Conservation (phyloP, 2,888 invertebrate genomes). For the Coleophora flavipennella region DNA sequence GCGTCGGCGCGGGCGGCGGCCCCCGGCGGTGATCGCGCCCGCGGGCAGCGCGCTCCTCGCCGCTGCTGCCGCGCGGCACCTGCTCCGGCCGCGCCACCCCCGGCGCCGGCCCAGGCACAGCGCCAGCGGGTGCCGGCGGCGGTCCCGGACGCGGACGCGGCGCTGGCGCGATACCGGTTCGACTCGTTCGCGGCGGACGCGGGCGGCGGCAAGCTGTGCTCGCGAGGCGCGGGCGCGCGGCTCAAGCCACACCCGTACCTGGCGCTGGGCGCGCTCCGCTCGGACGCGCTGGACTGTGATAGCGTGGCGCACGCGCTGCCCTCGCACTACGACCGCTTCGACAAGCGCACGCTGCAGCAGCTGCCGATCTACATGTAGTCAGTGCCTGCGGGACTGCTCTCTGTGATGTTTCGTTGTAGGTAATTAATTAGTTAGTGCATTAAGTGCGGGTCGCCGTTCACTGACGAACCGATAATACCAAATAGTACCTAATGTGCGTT, state of each 20-base stretch:
- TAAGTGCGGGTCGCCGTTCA: constrained; percentile 33
- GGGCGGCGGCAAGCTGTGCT: constrained; percentile 27
- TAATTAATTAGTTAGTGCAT: constrained; percentile 58
- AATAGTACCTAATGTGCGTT: constrained; percentile 63
- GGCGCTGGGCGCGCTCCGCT: constrained; percentile 28
- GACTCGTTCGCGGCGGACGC: constrained; percentile 34
- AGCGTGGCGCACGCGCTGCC: constrained; percentile 54
- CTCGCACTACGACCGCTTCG: constrained; percentile 61
- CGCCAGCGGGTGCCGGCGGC: constrained; percentile 30
- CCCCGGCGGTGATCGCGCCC: constrained; percentile 19
- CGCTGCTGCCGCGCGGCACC: constrained; percentile 24
- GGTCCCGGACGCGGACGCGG: constrained; percentile 18
- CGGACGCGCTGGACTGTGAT: constrained; percentile 53
- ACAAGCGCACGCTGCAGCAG: constrained; percentile 67
- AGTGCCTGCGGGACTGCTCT: constrained; percentile 28
- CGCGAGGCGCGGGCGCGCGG: constrained; percentile 23
- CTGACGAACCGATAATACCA: constrained; percentile 51
- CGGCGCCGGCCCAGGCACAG: constrained; percentile 36
- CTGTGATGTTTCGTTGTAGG: constrained; percentile 62
- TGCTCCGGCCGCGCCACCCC: constrained; percentile 16
- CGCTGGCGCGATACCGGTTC: constrained; percentile 27
- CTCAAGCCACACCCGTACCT: constrained; percentile 46
- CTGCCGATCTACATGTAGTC: constrained; percentile 69
- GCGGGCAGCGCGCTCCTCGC: constrained; percentile 23
- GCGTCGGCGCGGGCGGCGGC: constrained; percentile 12